phyloP scores from a whole-genome alignment of 2,797 vertebrate genomes.

The Perdix hodgsoniae region DNA sequence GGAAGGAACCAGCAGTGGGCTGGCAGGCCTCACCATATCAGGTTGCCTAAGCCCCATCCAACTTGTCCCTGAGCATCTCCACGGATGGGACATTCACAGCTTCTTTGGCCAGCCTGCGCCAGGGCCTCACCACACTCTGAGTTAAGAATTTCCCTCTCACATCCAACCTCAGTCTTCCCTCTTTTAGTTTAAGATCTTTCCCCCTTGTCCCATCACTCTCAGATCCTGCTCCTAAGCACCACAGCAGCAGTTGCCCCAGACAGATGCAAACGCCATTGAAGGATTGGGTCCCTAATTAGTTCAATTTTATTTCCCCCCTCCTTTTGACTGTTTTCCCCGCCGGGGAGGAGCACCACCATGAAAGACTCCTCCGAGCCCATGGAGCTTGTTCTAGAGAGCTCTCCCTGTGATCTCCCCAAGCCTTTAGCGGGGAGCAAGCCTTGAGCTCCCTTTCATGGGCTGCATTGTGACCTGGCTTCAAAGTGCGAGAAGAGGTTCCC shows the following conservation, averaged over 20 bases:
- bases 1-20: neutral
- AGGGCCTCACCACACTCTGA: neutral
- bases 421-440: conserved; percentile 73
- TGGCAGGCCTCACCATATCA: neutral
- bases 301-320: neutral
- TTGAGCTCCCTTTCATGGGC: conserved; percentile 80
- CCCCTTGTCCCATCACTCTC: neutral
- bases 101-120: neutral
- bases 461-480: conserved; percentile 84
- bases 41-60: neutral
- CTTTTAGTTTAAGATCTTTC: neutral
- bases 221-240: neutral
- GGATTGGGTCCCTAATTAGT: conserved; percentile 27
- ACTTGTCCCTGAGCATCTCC: neutral
- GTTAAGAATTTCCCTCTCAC: neutral
- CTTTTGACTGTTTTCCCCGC: conserved; percentile 51
- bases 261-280: neutral
- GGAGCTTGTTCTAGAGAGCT: conserved; percentile 72
- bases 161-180: neutral
- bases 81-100: neutral
- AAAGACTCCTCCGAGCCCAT: conserved; percentile 63
- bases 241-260: neutral
- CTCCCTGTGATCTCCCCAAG: conserved; percentile 78
- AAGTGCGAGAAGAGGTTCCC: conserved; percentile 83
- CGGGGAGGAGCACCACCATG: conserved; percentile 74